phyloP scores from a whole-genome alignment of 2,888 invertebrate genomes.

The Isoperla grammatica region DNA sequence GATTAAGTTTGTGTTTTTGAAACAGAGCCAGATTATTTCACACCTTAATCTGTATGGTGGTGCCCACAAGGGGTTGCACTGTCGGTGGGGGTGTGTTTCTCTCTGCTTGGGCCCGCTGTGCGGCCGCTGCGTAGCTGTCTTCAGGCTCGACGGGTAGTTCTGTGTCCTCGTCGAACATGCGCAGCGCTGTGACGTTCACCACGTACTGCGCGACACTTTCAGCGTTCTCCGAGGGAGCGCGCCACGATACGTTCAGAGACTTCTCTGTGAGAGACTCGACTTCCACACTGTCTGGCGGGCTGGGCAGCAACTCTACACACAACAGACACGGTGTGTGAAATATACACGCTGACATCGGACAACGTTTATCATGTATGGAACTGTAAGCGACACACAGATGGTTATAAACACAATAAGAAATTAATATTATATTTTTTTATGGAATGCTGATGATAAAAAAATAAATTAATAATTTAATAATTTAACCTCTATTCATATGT shows the following conservation, averaged over 20 bases:
- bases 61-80: slow-evolving; percentile 25
- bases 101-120: slow-evolving; percentile 39
- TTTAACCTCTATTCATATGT: no score
- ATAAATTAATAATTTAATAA: no score
- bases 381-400: no score
- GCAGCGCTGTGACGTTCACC: slow-evolving; percentile 65
- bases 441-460: no score
- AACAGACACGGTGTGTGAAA: slow-evolving; percentile 1
- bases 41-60: slow-evolving; percentile 45
- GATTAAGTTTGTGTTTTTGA: no score
- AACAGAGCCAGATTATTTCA: no score
- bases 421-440: no score
- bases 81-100: slow-evolving; percentile 37
- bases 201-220: slow-evolving; percentile 61
- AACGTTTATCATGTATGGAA: no score
- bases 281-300: slow-evolving; percentile 64
- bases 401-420: no score
- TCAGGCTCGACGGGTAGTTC: slow-evolving; percentile 18
- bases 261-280: slow-evolving; percentile 68
- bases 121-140: slow-evolving; percentile 27
- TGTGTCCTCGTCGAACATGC: slow-evolving; percentile 54
- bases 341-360: no score
- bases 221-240: slow-evolving; percentile 56
- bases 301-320: slow-evolving; percentile 63
- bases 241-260: slow-evolving; percentile 67